phyloP scores from a whole-genome alignment of 2,797 vertebrate species.

The Pelochelys cantorii region DNA sequence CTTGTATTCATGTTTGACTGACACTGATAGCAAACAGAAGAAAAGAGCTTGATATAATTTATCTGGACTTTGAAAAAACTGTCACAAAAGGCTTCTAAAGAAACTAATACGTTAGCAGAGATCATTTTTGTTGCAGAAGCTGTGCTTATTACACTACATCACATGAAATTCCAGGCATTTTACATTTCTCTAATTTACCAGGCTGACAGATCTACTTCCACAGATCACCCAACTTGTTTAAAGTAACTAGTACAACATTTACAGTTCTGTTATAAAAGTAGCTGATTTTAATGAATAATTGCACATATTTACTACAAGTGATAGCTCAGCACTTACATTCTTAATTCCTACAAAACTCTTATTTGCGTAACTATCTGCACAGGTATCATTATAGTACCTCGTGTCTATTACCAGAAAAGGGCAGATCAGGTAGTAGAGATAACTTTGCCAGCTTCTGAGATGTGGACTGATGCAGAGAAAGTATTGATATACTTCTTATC shows the following conservation, averaged over 20 bases:
- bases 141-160: background rate
- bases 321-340: fast-evolving
- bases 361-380: background rate
- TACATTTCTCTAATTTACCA: background rate
- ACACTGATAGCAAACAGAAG: background rate
- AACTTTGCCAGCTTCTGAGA: background rate
- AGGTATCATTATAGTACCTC: background rate
- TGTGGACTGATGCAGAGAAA: background rate
- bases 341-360: background rate
- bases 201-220: background rate
- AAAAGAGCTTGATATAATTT: background rate
- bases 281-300: background rate
- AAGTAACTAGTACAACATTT: background rate
- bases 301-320: fast-evolving
- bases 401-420: background rate
- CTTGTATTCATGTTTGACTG: background rate
- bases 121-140: background rate
- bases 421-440: background rate
- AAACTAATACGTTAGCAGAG: background rate
- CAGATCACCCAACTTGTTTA: background rate
- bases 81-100: background rate
- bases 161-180: background rate
- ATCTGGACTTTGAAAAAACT: background rate
- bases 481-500: background rate
- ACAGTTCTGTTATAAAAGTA: background rate